Conservation (phyloP, 2,797 vertebrate genomes). For the Poecilia wingei region DNA sequence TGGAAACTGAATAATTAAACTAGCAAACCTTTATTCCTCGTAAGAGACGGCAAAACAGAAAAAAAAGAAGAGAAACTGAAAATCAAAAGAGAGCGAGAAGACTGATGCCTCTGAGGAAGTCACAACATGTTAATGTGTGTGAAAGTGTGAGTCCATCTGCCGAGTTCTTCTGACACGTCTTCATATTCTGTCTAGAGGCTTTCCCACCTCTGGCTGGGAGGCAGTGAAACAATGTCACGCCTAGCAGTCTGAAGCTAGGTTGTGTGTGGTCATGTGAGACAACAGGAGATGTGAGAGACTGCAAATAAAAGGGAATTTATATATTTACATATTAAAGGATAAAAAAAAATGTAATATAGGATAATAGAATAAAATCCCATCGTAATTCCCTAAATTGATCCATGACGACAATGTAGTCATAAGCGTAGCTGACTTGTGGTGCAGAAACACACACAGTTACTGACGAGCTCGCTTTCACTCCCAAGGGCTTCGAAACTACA, state of each 20-base stretch:
- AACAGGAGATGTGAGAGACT: neutral
- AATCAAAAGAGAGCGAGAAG: constrained; percentile 43
- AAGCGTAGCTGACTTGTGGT: constrained; percentile 15
- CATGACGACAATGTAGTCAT: constrained; percentile 16
- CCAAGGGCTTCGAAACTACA: constrained; percentile 36
- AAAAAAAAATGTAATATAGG: neutral
- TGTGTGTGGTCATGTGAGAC: neutral
- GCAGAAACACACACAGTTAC: constrained; percentile 20
- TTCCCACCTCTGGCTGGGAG: constrained; percentile 22
- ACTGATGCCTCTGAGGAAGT: constrained; percentile 44
- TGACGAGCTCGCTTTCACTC: constrained; percentile 7
- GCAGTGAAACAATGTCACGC: constrained; percentile 29
- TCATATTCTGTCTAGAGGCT: constrained; percentile 28
- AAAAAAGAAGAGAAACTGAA: constrained; percentile 3
- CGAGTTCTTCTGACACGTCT: constrained; percentile 35
- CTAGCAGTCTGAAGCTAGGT: neutral
- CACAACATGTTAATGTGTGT: constrained; percentile 16
- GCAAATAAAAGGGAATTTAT: neutral
- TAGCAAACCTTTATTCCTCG: constrained; percentile 24
- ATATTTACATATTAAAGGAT: neutral
- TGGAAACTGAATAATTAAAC: constrained; percentile 23
- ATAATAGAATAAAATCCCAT: neutral
- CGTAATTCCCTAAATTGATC: neutral
- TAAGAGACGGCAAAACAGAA: neutral
- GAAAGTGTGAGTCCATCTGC: constrained; percentile 32